Conservation (phyloP, 1,140 invertebrate genomes). For the Cyrtorhinus lividipennis region DNA sequence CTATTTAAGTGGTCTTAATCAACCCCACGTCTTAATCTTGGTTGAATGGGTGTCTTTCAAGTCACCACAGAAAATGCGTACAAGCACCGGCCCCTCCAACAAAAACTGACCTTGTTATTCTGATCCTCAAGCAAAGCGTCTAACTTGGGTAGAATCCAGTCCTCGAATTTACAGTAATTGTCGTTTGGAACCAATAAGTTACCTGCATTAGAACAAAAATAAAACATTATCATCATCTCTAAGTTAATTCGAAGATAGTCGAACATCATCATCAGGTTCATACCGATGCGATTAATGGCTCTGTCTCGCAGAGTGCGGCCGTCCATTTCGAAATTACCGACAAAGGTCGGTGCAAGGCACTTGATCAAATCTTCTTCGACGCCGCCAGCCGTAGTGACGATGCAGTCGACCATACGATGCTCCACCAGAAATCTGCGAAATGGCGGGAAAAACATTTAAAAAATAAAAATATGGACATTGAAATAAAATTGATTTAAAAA, state of each 20-base stretch:
- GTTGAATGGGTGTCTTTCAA: no score
- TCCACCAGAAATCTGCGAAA: constrained; percentile 61
- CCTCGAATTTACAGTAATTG: constrained; percentile 97
- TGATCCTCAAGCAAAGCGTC: constrained; percentile 87
- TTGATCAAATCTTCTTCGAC: constrained; percentile 99
- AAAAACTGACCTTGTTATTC: constrained; percentile 40
- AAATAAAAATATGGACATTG: no score
- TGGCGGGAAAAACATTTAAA: no score
- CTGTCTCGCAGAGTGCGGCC: constrained; percentile 62
- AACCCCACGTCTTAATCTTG: no score
- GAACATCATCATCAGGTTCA: no score
- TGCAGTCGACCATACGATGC: constrained; percentile 84
- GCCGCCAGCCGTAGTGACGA: constrained; percentile 95
- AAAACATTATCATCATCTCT: no score
- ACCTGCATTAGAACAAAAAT: no score
- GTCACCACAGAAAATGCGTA: constrained; percentile 3
- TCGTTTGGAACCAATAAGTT: constrained; percentile 96
- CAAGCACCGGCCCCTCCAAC: no score
- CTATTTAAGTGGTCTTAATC: no score
- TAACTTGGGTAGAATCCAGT: constrained; percentile 92
- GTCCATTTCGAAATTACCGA: constrained; percentile 78
- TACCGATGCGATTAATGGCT: constrained; percentile 86
- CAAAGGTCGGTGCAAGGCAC: constrained; percentile 84
- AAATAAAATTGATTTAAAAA: no score
- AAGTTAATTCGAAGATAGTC: no score